A percentile compares a stretch with the other conserved stretches of the same genome.
Evolutionary conservation across 1,140 invertebrate species (phyloP).

Genomic region (Drosophila yakuba): DNA sequence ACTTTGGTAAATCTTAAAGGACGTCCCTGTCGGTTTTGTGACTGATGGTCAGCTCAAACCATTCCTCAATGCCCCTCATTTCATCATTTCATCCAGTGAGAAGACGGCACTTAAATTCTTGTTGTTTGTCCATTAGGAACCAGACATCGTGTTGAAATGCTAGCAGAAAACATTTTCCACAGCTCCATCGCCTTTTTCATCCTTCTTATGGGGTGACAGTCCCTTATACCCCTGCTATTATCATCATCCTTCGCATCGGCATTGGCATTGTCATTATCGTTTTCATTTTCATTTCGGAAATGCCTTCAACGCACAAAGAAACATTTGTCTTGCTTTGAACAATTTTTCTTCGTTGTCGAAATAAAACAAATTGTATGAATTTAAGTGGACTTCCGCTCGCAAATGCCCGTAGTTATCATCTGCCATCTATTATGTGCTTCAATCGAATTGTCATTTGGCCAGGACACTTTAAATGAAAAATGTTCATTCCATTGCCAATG

Average conservation of each 20-base stretch:
- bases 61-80: conserved; percentile 12
- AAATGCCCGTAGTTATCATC: conserved; percentile 72
- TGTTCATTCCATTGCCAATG: conserved; percentile 11
- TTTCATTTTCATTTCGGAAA: conserved; percentile 60
- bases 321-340: conserved; percentile 69
- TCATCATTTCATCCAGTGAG: neutral
- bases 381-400: conserved; percentile 54
- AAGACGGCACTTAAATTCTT: conserved; percentile 45
- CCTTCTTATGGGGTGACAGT: conserved; percentile 9
- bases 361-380: conserved; percentile 74
- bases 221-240: neutral
- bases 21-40: conserved; percentile 17
- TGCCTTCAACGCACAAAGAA: conserved; percentile 54
- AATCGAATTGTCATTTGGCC: conserved; percentile 66
- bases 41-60: conserved; percentile 43
- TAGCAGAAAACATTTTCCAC: conserved; percentile 52
- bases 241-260: conserved; percentile 21
- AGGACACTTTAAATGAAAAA: conserved; percentile 47
- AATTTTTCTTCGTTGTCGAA: conserved; percentile 61
- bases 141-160: conserved; percentile 41
- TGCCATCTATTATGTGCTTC: conserved; percentile 58
- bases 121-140: conserved; percentile 53
- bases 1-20: conserved; percentile 24
- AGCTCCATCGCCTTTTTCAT: conserved; percentile 14
- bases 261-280: conserved; percentile 66